phyloP scores from a whole-genome alignment of 1,140 invertebrate species.

The Tetramorium alpestre region DNA sequence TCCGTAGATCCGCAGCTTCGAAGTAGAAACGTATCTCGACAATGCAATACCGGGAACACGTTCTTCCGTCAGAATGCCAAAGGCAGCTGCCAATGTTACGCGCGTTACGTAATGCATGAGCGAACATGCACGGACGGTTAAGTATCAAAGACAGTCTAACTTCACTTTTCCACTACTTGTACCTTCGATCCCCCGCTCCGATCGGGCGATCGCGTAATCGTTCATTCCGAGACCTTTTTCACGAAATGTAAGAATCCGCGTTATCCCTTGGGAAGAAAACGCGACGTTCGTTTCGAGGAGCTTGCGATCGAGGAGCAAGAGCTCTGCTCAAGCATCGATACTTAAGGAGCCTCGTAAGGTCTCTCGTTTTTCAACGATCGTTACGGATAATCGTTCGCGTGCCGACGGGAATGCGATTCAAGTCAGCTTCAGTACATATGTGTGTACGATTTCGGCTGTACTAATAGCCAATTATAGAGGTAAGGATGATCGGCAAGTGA shows the following conservation, averaged over 20 bases:
- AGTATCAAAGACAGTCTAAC: constrained; percentile 12
- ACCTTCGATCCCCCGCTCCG: constrained; percentile 6
- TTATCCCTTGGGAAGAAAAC: not conserved
- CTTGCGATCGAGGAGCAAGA: not conserved
- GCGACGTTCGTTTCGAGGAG: not conserved
- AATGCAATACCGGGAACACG: not conserved
- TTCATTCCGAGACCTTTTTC: constrained; percentile 23
- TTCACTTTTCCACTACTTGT: constrained; percentile 43
- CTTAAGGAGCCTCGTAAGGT: not conserved
- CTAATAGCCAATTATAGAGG: constrained; percentile 27
- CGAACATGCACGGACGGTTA: not conserved
- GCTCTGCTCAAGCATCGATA: not conserved
- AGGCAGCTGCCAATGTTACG: not conserved
- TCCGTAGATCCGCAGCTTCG: constrained; percentile 20
- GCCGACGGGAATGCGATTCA: not conserved
- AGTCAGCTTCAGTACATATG: constrained; percentile 1
- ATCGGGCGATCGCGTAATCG: not conserved
- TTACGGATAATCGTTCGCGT: not conserved
- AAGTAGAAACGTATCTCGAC: not conserved
- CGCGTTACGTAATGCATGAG: not conserved
- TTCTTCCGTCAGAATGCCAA: constrained; percentile 32
- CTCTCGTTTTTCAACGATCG: not conserved
- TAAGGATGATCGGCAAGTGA: constrained; percentile 3
- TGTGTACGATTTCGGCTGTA: not conserved
- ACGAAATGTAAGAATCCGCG: not conserved